Evolutionary conservation across 2,888 invertebrate species (phyloP), one percentile per base, ranked within the genome.

Genomic region (Callimorpha dominula): DNA sequence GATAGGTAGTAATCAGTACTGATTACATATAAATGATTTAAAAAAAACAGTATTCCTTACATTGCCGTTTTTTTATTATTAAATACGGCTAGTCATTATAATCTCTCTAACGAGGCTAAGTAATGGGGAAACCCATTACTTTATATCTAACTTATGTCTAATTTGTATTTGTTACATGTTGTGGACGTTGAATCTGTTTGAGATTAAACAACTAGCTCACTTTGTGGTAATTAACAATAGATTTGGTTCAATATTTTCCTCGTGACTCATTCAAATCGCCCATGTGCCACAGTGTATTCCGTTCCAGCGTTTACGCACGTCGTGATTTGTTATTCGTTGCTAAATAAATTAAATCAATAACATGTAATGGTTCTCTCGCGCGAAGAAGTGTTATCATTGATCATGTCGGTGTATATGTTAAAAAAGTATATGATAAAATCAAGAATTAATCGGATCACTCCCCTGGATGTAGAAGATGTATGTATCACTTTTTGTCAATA

Each of bases 231-330:
- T 92, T 91, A 92, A 90, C 91, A 89, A 89, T 88, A 86, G 86
- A 88, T 92, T 92, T 91, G 84, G 86, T 88, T 79, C 86, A 89
- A 90, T 89, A 89, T 95, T 94, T 94, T 94, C 94, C 94, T 94
- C 80, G 86, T 94, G 93, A 94, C 84, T 93, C 93, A 94, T 84
- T 82, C 73, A 79, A 73, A 72, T 76, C 71, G 81, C 60, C 71
- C 76, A 74, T 79, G 74, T 74, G 76, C 70, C 81, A 76, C 85
- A 87, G 86, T 86, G 77, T 78, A 81, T 79, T 78, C 77, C 74
- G 68, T 49, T 67, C 77, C 50, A 52, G 75, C 73, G 76, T 65
- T 79, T 76, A 71, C 65, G 65, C 69, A 78, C 65, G 81, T 77
- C 77, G 69, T 70, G 69, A 52, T 74, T 62, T 77, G 78, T 62